Conservation (phyloP, 2,113 vertebrate species). For the Coreoperca whiteheadi region DNA sequence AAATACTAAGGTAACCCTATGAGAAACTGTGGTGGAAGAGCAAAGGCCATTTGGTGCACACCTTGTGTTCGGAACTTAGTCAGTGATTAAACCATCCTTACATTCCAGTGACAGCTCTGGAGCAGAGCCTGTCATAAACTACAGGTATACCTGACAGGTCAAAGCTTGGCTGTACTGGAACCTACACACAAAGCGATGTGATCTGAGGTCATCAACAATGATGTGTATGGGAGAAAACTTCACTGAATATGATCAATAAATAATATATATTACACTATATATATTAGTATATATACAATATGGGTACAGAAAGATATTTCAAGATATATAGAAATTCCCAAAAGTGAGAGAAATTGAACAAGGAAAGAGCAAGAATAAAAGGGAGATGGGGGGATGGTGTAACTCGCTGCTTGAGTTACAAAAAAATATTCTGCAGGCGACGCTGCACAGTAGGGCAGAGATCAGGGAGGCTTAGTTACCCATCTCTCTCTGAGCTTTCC, state of each 20-base stretch:
- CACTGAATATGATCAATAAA: not conserved
- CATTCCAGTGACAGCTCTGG: slow-evolving; percentile 18
- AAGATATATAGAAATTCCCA: not conserved
- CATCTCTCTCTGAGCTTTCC: slow-evolving; percentile 38
- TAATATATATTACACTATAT: not conserved
- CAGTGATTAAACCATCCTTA: slow-evolving; percentile 23
- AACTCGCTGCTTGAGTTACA: slow-evolving; percentile 32
- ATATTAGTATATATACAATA: not conserved
- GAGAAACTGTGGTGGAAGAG: not conserved
- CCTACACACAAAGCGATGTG: not conserved
- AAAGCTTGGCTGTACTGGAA: slow-evolving; percentile 18
- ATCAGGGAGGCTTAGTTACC: slow-evolving; percentile 52
- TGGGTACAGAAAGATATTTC: not conserved
- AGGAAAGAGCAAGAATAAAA: not conserved
- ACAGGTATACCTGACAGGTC: slow-evolving; percentile 8
- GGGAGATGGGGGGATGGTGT: not conserved
- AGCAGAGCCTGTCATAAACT: slow-evolving; percentile 39
- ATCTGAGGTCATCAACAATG: slow-evolving; percentile 9
- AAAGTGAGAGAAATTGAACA: not conserved
- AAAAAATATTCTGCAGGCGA: slow-evolving; percentile 16
- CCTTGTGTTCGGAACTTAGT: slow-evolving; percentile 19
- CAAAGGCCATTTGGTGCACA: not conserved
- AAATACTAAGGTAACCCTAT: not conserved
- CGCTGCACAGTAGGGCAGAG: slow-evolving; percentile 45
- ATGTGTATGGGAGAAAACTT: not conserved